Evolutionary conservation across 2,888 invertebrate species (phyloP).

Genomic region (Morpho deidamia): DNA sequence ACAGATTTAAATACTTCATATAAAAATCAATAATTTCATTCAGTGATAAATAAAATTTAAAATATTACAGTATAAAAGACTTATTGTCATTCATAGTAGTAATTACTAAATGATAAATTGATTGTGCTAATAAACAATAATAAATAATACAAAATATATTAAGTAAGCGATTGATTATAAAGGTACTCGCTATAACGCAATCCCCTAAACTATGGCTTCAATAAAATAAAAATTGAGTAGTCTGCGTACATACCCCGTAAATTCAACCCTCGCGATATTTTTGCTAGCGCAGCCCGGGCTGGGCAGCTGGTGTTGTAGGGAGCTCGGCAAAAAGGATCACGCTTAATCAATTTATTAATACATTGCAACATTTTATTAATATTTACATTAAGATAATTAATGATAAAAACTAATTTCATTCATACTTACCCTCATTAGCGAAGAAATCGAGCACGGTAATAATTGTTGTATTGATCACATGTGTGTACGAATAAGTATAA

Average conservation of each 20-base stretch:
- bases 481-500: conserved; percentile 52
- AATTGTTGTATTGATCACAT: conserved; percentile 63
- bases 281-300: conserved; percentile 36
- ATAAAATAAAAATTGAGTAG: conserved; percentile 53
- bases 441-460: conserved; percentile 38
- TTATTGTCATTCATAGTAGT: no score
- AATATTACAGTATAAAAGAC: no score
- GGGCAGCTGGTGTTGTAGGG: conserved; percentile 17
- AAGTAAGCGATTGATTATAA: conserved; percentile 15
- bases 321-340: conserved; percentile 1
- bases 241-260: conserved; percentile 28
- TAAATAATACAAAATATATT: no score
- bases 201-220: conserved; percentile 45
- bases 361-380: background rate
- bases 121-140: no score
- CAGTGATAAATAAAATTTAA: no score
- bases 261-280: conserved; percentile 57
- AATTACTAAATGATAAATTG: no score
- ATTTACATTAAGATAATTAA: conserved; percentile 1
- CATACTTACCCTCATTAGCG: conserved; percentile 59
- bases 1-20: no score
- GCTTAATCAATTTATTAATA: background rate
- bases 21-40: no score
- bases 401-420: conserved; percentile 44
- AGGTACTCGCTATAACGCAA: conserved; percentile 26